Evolutionary conservation across 2,113 vertebrate species (phyloP), one percentile per base, ranked within the genome.

Genomic region (Archilochus colubris): DNA sequence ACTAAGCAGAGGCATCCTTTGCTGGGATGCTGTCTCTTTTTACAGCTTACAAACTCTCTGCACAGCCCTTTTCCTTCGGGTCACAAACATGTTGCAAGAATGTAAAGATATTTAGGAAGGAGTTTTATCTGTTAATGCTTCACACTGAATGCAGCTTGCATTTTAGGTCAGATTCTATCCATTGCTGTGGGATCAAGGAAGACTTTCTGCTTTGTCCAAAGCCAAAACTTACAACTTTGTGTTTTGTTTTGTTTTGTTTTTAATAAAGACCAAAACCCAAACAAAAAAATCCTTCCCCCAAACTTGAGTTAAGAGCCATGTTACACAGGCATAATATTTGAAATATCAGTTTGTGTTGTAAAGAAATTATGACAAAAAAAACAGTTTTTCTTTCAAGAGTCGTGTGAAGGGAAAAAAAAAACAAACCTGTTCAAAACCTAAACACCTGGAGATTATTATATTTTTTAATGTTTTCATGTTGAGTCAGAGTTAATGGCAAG

Each of bases 401-500:
- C 76, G 40, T 6, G 8, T 54, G 62, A 68, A 82, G n/a, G 30
- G 50, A 54, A 28, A 57, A 28, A 31, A 57, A 59, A 28, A 57
- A 28, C 18, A n/a, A 31, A n/a, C 17, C 53, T 57, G 30, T 70
- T 10, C 48, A 25, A 87, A 91, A 89, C 53, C 51, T 74, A 59
- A 92, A 80, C 82, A 91, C 87, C 72, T 91, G 91, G 48, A 92
- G 46, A 70, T 77, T 80, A 83, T 94, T 69, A 69, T 28, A 54
- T 85, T 93, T 95, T 92, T 8, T 48, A 79, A 79, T 77, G 61
- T 82, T 96, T 94, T 94, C 5, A 6, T 23, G 23, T 31, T 87
- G 81, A 93, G 55, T 94, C 72, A 91, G 70, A 87, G 77, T 66
- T 94, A 69, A 63, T 82, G 89, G 79, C 43, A 87, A 94, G 74